phyloP scores from a whole-genome alignment of 1,140 invertebrate species.

The Teleopsis dalmanni region DNA sequence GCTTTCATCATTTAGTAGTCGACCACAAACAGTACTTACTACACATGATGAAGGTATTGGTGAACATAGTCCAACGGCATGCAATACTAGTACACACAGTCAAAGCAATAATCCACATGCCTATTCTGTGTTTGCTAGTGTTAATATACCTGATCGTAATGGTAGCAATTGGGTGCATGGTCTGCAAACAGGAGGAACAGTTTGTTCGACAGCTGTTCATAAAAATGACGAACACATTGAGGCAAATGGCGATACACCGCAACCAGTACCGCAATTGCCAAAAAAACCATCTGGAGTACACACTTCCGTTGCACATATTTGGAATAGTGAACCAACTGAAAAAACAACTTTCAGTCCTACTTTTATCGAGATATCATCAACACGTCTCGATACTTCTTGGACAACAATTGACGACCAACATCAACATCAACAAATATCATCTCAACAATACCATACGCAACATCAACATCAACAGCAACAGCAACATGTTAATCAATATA shows the following conservation, averaged over 20 bases:
- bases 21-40: slow-evolving; percentile 1
- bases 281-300: slow-evolving; percentile 5
- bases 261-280: slow-evolving; percentile 24
- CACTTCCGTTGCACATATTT: slow-evolving; percentile 25
- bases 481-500: slow-evolving; percentile 8
- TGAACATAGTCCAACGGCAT: slow-evolving; percentile 31
- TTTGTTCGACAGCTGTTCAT: background rate
- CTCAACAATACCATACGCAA: background rate
- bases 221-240: slow-evolving; percentile 3
- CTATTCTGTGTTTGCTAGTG: slow-evolving; percentile 35
- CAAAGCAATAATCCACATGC: slow-evolving; percentile 30
- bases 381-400: slow-evolving; percentile 5
- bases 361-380: slow-evolving; percentile 15
- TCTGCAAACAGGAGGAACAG: background rate
- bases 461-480: slow-evolving; percentile 10
- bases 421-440: background rate
- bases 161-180: slow-evolving; percentile 22
- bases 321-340: slow-evolving; percentile 16
- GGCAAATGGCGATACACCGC: slow-evolving; percentile 1
- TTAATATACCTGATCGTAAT: slow-evolving; percentile 34
- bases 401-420: background rate
- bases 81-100: slow-evolving; percentile 1
- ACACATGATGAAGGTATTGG: slow-evolving; percentile 15
- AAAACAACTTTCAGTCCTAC: slow-evolving; percentile 26
- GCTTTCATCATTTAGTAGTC: slow-evolving; percentile 4